These are phyloP conservation scores for Solen grandis DNA, from an alignment of 1,140 invertebrate species.

Conservation along the genomic window DNA sequence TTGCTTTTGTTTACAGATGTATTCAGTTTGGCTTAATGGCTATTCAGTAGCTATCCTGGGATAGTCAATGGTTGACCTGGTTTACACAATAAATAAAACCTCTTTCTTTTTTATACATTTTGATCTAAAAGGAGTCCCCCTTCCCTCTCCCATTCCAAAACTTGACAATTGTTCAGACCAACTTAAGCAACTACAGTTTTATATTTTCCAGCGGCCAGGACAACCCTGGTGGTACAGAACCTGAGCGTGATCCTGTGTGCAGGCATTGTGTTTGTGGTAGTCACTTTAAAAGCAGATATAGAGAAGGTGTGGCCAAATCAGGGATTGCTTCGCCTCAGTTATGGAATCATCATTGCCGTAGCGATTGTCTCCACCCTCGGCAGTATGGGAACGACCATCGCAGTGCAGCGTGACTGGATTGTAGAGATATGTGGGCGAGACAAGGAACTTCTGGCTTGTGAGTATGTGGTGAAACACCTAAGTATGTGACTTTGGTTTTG, in stretches of 20 bases:
- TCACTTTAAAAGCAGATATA: slow-evolving; percentile 57
- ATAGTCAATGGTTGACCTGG: no score
- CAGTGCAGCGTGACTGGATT: slow-evolving; percentile 83
- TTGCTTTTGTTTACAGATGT: no score
- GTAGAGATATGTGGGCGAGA: slow-evolving; percentile 80
- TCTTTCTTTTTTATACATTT: no score
- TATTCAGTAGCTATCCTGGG: no score
- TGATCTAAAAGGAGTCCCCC: no score
- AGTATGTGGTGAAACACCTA: no score
- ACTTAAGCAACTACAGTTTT: no score
- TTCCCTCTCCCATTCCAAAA: no score
- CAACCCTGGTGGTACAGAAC: slow-evolving; percentile 68
- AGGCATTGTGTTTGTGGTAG: slow-evolving; percentile 56
- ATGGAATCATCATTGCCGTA: slow-evolving; percentile 74
- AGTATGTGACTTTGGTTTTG: no score
- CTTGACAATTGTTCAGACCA: no score
- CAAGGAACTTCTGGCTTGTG: slow-evolving; percentile 73
- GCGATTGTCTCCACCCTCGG: slow-evolving; percentile 73
- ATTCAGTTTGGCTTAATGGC: no score
- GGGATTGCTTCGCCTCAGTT: slow-evolving; percentile 52
- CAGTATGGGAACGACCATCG: slow-evolving; percentile 81
- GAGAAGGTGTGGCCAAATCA: slow-evolving; percentile 50
- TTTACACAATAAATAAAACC: no score
- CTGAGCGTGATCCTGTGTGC: slow-evolving; percentile 64
- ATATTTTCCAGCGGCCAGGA: slow-evolving; percentile 66